Evolutionary conservation across 1,140 invertebrate species (phyloP).

Genomic region (Grapholita molesta): DNA sequence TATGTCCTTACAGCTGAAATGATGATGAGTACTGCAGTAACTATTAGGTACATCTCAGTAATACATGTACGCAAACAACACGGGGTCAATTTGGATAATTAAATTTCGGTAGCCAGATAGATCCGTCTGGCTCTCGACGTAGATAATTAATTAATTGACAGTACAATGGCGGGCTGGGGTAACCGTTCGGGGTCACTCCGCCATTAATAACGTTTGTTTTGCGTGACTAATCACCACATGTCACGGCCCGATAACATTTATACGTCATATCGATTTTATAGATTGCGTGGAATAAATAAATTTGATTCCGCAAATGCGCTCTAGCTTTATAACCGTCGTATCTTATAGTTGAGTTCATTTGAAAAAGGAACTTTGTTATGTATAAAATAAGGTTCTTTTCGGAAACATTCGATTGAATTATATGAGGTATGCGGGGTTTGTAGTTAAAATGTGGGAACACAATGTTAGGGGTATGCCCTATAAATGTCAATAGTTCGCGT

Average conservation of each 20-base stretch:
- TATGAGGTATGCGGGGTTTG: neutral
- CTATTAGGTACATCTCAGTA: too few relatives aligned
- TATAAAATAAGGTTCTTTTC: neutral
- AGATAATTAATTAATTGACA: constrained; percentile 70
- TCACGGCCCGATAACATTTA: constrained; percentile 21
- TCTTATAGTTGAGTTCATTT: neutral
- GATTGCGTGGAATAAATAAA: neutral
- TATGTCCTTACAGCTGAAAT: too few relatives aligned
- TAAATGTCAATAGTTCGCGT: neutral
- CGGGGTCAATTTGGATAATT: constrained; percentile 53
- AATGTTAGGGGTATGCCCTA: neutral
- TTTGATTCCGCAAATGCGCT: constrained; percentile 1
- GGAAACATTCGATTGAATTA: neutral
- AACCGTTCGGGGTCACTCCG: constrained; percentile 34
- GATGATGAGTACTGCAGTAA: neutral
- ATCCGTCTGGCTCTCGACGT: constrained; percentile 35
- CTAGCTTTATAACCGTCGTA: neutral
- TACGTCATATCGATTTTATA: neutral
- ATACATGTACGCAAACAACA: neutral
- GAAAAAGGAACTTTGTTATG: neutral
- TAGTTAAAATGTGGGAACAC: neutral
- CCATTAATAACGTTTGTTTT: constrained; percentile 45
- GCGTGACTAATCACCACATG: constrained; percentile 37
- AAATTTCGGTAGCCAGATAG: constrained; percentile 37
- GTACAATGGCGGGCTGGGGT: constrained; percentile 45